Conservation (phyloP, 2,113 vertebrate genomes). For the Scopus umbretta region DNA sequence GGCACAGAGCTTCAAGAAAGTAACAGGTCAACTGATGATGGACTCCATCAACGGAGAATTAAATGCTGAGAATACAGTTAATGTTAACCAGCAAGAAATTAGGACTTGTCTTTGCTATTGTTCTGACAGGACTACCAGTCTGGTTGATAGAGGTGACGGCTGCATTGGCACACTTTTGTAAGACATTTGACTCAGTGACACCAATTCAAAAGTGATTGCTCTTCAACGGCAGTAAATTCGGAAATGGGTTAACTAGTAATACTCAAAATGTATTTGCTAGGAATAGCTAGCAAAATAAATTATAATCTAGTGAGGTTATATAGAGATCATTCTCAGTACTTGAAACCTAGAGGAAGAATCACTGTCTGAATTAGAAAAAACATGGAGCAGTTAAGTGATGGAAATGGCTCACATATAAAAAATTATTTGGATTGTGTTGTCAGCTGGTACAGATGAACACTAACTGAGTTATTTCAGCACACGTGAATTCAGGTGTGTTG, state of each 20-base stretch:
- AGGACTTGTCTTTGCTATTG: background rate
- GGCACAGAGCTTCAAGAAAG: background rate
- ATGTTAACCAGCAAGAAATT: background rate
- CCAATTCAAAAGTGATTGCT: background rate
- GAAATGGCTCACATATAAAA: background rate
- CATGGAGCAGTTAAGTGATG: background rate
- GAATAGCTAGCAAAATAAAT: background rate
- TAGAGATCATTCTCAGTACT: background rate
- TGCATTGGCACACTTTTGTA: background rate
- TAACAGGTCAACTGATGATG: background rate
- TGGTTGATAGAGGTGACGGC: background rate
- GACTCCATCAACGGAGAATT: background rate
- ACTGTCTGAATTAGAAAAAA: background rate
- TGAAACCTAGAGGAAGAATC: background rate
- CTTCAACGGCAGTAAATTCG: background rate
- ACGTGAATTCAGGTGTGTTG: background rate
- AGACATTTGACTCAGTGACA: background rate
- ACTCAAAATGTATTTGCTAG: background rate
- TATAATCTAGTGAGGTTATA: background rate
- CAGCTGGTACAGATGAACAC: background rate
- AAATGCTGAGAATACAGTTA: background rate
- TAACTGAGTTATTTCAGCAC: background rate
- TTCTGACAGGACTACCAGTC: background rate
- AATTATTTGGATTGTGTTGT: background rate
- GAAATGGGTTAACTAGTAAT: background rate